Percentiles rank a stretch among this genome's conserved stretches.
Conservation (phyloP, 1,140 invertebrate species). For the Gerris buenoi region DNA sequence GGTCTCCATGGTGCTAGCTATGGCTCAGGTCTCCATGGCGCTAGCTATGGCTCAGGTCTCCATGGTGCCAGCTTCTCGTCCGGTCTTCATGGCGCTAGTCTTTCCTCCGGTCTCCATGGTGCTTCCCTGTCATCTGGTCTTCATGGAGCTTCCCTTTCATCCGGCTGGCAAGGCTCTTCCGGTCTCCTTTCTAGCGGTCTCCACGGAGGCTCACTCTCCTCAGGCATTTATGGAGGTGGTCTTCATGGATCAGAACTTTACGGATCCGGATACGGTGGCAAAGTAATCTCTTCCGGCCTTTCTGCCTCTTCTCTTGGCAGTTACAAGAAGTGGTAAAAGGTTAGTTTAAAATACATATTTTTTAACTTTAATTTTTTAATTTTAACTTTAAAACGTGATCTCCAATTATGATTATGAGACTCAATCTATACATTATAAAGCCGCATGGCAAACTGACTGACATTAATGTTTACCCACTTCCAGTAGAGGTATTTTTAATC, state of each 20-base stretch:
- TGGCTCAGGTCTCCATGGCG: background rate
- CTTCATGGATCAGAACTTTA: background rate
- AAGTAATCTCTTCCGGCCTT: background rate
- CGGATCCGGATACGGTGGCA: background rate
- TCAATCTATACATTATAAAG: too few species aligned
- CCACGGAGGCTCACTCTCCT: background rate
- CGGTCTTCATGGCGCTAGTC: background rate
- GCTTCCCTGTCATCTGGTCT: background rate
- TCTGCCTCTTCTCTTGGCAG: background rate
- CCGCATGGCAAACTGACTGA: too few species aligned
- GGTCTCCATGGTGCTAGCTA: background rate
- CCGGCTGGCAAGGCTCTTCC: background rate
- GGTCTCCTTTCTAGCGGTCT: background rate
- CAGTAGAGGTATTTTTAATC: too few species aligned
- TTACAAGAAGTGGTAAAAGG: background rate
- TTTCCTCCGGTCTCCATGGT: background rate
- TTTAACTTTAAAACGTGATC: too few species aligned
- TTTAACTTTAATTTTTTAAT: too few species aligned
- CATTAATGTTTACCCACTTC: too few species aligned
- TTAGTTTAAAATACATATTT: too few species aligned
- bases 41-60: background rate
- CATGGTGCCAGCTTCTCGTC: background rate
- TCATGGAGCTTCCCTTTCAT: background rate
- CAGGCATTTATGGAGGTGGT: background rate
- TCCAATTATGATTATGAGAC: too few species aligned